Evolutionary conservation across 2,113 vertebrate genomes (phyloP).

Genomic region (Egretta garzetta): DNA sequence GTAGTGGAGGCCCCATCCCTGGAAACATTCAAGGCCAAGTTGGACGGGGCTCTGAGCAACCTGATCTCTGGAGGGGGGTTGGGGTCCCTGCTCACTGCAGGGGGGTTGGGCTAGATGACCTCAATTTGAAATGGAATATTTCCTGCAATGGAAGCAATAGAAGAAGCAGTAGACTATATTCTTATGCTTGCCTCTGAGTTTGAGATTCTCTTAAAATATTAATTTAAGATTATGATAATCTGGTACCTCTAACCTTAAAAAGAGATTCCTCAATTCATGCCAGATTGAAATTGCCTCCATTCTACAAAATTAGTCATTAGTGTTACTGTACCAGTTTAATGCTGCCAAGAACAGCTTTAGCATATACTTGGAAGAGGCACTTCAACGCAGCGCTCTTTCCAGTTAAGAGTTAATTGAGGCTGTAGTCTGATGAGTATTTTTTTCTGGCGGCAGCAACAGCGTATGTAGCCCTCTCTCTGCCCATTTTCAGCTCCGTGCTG

Average conservation of each 20-base stretch:
- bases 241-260: neutral
- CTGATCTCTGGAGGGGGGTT: too few species aligned
- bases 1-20: too few species aligned
- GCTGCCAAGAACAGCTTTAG: neutral
- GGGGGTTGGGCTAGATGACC: too few species aligned
- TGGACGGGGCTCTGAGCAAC: too few species aligned
- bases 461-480: neutral
- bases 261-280: neutral
- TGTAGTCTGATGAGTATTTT: neutral
- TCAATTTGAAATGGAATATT: neutral
- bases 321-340: neutral
- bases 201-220: neutral
- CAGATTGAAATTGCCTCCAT: neutral
- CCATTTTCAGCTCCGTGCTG: neutral
- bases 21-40: too few species aligned
- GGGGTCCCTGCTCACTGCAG: too few species aligned
- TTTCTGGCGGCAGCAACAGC: neutral
- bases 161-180: neutral
- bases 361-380: neutral
- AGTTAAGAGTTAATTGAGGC: neutral
- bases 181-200: neutral
- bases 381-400: neutral
- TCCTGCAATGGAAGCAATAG: neutral
- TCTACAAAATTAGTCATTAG: neutral
- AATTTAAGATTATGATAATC: neutral